Evolutionary conservation across 2,888 invertebrate genomes (phyloP), one percentile per base, ranked within the genome.

Genomic region (Brachynemurus nebulosus): DNA sequence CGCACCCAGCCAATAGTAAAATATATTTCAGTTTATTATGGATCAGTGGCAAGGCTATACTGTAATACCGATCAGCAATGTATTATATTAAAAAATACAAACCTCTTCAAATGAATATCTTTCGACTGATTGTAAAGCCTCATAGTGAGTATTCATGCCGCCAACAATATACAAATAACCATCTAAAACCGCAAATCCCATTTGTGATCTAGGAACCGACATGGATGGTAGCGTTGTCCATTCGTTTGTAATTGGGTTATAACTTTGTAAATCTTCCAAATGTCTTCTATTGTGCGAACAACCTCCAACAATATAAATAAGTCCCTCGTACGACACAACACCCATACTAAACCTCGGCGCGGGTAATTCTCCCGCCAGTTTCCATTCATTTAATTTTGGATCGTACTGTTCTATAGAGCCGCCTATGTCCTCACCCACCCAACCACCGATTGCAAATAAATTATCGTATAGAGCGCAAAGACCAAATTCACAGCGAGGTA

Each of bases 311-410:
- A 93, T 76, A 64, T 92, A 93, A 57, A 93, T 86, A 40, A 86
- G 64, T 49, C 85, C 86, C 69, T 82, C 79, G 59, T 79, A 79
- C 50, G 83, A 80, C 19, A 89, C 83, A 20, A 89, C 83, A 7
- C 91, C 92, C 91, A 92, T 91, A 53, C 89, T 89, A 59, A 89
- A 91, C 47, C 89, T 71, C 1, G 88, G 85, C 54, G 86, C 84
- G 0, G 85, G 85, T 68, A 92, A 75, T 56, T 78, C 75, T 1
- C 84, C 89, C 45, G 79, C 74, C 37, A 81, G 64, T 21, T 72
- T 70, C 92, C 93, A 93, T 49, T 74, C 71, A 60, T 89, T 78
- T 23, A 72, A 67, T 45, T 77, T 70, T 0, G 90, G 85, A 62
- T 91, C 85, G 60, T 88, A 93, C 53, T 81, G 75, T 61, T 93